A percentile compares a stretch with the other conserved stretches of the same genome.
These are phyloP conservation scores for Antechinus stuartii DNA, from an alignment of 2,113 vertebrate genomes.

Conservation along the genomic window DNA sequence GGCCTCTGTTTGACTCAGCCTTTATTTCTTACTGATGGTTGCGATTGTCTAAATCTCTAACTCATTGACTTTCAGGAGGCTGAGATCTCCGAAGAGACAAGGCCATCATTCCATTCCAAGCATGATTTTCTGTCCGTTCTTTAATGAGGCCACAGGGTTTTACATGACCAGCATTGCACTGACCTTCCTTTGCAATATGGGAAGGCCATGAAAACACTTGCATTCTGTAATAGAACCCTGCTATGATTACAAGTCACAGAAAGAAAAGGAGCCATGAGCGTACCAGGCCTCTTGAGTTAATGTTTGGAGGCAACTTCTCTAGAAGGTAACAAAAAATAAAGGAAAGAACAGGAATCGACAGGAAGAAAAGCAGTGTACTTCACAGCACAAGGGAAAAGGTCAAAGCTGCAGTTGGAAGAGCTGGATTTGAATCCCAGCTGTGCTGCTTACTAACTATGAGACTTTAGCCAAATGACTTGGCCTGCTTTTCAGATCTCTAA, in stretches of 20 bases:
- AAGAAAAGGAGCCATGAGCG: constrained; percentile 19
- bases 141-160: neutral
- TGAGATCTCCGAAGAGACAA: neutral
- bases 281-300: neutral
- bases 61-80: neutral
- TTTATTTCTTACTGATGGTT: neutral
- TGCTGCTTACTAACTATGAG: neutral
- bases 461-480: neutral
- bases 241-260: constrained; percentile 27
- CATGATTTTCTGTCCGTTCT: neutral
- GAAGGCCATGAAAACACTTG: constrained; percentile 1
- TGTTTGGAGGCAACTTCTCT: constrained; percentile 32
- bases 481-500: neutral
- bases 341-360: neutral
- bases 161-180: neutral
- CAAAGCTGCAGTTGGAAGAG: neutral
- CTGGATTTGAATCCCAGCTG: neutral
- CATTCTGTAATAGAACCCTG: neutral
- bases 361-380: constrained; percentile 6
- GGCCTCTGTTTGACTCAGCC: neutral
- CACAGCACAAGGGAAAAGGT: neutral
- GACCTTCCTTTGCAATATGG: neutral
- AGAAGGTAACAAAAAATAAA: constrained; percentile 44
- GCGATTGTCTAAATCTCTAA: neutral
- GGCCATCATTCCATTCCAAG: neutral